A percentile compares a stretch with the other conserved stretches of the same genome.
phyloP scores from a whole-genome alignment of 2,888 invertebrate species.

The Dendrolimus pini region DNA sequence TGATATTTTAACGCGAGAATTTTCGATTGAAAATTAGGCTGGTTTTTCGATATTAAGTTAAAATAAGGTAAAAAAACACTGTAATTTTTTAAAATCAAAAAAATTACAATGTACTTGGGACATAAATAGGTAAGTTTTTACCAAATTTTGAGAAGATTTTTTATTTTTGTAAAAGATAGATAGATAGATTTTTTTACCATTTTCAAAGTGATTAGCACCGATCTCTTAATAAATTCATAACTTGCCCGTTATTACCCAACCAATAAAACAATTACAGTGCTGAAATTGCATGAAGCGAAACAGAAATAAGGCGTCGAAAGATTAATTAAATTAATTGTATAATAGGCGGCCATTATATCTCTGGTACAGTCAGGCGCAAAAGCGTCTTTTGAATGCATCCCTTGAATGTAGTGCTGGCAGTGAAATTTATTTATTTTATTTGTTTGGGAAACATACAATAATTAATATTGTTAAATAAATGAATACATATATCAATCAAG shows the following conservation, averaged over 20 bases:
- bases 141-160: no score
- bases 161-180: no score
- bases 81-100: neutral
- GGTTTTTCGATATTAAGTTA: neutral
- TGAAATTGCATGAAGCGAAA: slow-evolving; percentile 15
- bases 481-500: no score
- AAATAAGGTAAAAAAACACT: neutral
- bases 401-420: neutral
- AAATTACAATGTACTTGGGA: no score
- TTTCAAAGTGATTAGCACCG: no score
- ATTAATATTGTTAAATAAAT: no score
- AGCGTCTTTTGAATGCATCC: slow-evolving; percentile 1
- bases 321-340: slow-evolving; percentile 51
- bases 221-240: neutral
- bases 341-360: slow-evolving; percentile 28
- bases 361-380: slow-evolving; percentile 20
- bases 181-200: no score
- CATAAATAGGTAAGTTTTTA: no score
- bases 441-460: no score
- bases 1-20: no score
- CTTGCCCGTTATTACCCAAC: neutral
- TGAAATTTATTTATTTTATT: no score
- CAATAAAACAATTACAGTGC: slow-evolving; percentile 1
- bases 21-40: no score
- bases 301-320: slow-evolving; percentile 45